phyloP scores from a whole-genome alignment of 2,888 invertebrate species.

The Yponomeuta sedellus region DNA sequence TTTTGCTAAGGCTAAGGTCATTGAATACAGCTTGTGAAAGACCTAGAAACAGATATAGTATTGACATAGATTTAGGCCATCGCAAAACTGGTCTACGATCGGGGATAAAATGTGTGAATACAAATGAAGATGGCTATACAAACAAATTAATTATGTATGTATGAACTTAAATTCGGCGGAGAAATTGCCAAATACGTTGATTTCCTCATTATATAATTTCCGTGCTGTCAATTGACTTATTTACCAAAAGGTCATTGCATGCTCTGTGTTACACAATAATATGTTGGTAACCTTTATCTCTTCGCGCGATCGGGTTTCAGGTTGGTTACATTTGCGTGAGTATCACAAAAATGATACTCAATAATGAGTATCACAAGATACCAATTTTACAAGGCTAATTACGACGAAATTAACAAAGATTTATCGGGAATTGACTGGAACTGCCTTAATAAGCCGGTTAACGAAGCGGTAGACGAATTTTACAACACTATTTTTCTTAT shows the following conservation, averaged over 20 bases:
- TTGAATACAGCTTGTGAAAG: conserved; percentile 20
- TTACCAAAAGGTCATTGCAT: neutral
- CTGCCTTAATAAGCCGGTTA: no score
- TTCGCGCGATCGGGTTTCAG: no score
- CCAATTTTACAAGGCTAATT: no score
- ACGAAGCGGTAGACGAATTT: no score
- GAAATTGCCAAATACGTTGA: neutral
- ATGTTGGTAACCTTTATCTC: neutral
- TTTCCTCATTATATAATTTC: neutral
- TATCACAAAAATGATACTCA: no score
- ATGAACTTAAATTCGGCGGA: neutral
- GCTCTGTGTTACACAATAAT: neutral
- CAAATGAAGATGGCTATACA: neutral
- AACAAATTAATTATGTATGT: neutral
- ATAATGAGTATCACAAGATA: no score
- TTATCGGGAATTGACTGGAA: no score
- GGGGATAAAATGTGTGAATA: neutral
- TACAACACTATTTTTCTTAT: no score
- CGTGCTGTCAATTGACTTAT: neutral
- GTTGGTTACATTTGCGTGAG: conserved; percentile 2
- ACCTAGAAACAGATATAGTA: conserved; percentile 19
- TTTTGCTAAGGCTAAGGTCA: conserved; percentile 17
- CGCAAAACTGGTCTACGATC: neutral
- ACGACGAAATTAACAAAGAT: no score
- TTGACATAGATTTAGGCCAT: conserved; percentile 9